Evolutionary conservation across 2,888 invertebrate species (phyloP), one percentile per base, ranked within the genome.

Genomic region (Caenorhabditis sp.): DNA sequence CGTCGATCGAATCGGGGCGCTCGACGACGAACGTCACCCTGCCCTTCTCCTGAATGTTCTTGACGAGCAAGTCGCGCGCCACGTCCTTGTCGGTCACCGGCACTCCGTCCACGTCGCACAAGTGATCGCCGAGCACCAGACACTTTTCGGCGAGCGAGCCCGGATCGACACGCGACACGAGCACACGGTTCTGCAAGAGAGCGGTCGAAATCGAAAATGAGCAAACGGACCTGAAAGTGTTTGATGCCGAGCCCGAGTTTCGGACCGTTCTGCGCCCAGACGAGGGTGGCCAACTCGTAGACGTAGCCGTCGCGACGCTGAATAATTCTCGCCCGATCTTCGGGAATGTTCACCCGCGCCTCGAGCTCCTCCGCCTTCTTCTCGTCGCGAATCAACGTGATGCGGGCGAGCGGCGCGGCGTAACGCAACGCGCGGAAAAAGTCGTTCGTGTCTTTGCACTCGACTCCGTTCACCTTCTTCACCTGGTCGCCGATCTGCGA

Each of bases 241-340:
- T 84, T 83, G 80, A 86, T 86, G 27, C 85, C 84, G 43, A 86
- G 76, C 22, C 86, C 86, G 55, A 86, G 78, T 55, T 85, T 83
- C 20, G 82, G 82, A 13, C 86, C 86, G 22, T 79, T 79, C 17
- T 78, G 76, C n/a, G 59, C 77, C 83, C 81, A 82, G 37, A 46
- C 53, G 37, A 76, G 43, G 2, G 53, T 55, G n/a, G 70, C 70
- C 56, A 81, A 39, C 55, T 76, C 79, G 45, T 82, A 82, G 6
- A 70, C 59, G 78, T 81, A 85, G 15, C 85, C 85, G 50, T 82
- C 85, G 41, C 84, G 85, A 45, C 85, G 83, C 58, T 80, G 79
- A 61, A 86, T 84, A 30, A 82, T 71, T 72, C 82, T 83, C 46
- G 79, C 83, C 32, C 85, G 81, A 6, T 86, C 85, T 15, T 79